A percentile compares a stretch with the other conserved stretches of the same genome.
Conservation (phyloP, 92 coral and sea anemone species). For the Siderastrea radians region DNA sequence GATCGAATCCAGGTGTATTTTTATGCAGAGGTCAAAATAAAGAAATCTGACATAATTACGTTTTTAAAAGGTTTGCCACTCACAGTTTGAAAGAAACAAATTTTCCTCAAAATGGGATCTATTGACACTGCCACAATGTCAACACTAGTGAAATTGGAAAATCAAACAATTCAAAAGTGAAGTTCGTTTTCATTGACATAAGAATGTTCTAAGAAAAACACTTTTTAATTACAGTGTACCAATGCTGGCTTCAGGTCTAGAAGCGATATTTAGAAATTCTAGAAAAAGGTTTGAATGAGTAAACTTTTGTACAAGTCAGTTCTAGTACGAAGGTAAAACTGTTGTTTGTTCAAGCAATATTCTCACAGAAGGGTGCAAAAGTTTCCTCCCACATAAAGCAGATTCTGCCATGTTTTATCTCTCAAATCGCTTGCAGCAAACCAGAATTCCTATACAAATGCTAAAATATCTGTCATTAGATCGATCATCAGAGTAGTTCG, state of each 20-base stretch:
- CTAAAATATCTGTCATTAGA: neutral
- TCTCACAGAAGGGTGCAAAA: constrained; percentile 28
- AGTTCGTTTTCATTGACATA: constrained; percentile 12
- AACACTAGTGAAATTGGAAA: constrained; percentile 41
- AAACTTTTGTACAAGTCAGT: neutral
- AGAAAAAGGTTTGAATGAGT: neutral
- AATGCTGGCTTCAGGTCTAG: neutral
- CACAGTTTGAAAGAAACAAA: constrained; percentile 32
- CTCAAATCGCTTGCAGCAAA: constrained; percentile 22
- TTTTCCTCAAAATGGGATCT: constrained; percentile 3
- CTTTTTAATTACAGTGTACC: neutral
- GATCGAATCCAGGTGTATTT: constrained; percentile 19
- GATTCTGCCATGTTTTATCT: constrained; percentile 18
- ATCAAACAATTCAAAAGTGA: constrained; percentile 44
- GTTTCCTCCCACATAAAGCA: constrained; percentile 43
- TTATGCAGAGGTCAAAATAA: neutral
- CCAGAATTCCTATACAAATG: constrained; percentile 34
- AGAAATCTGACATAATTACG: neutral
- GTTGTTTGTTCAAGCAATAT: constrained; percentile 32
- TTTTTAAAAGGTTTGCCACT: constrained; percentile 12
- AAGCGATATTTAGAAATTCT: neutral
- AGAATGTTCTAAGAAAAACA: neutral
- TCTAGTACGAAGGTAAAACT: constrained; percentile 13
- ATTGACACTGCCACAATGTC: constrained; percentile 28
- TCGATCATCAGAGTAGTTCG: neutral